These are phyloP conservation scores for Acipenser ruthenus DNA, from an alignment of 2,797 vertebrate genomes.

Conservation along the genomic window DNA sequence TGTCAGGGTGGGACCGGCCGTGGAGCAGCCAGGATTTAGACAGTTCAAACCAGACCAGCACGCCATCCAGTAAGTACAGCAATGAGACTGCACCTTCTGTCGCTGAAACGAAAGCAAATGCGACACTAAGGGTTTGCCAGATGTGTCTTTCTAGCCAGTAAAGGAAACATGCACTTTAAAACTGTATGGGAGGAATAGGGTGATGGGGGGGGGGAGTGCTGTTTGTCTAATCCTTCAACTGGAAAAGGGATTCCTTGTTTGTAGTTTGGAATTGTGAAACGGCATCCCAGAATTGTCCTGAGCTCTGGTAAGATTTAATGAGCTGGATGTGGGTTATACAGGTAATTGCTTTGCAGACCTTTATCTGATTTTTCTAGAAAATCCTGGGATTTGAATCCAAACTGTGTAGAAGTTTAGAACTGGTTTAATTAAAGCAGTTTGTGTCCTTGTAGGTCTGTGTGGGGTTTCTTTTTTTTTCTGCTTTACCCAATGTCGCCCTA, in stretches of 20 bases:
- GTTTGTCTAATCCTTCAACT: slow-evolving; percentile 18
- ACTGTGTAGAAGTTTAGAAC: neutral
- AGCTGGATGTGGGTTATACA: slow-evolving; percentile 3
- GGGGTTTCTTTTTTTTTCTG: slow-evolving; percentile 9
- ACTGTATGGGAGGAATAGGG: neutral
- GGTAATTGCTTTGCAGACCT: neutral
- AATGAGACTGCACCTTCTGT: neutral
- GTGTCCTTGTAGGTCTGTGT: slow-evolving; percentile 9
- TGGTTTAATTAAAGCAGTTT: neutral
- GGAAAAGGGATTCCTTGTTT: slow-evolving; percentile 3
- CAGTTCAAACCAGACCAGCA: slow-evolving; percentile 68
- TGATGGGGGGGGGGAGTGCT: slow-evolving; percentile 2
- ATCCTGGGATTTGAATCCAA: slow-evolving; percentile 4
- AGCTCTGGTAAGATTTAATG: neutral
- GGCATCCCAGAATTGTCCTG: neutral
- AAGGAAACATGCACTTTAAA: slow-evolving; percentile 16
- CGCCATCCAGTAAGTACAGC: slow-evolving; percentile 78
- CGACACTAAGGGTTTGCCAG: neutral
- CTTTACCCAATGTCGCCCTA: slow-evolving; percentile 35
- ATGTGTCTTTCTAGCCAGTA: neutral
- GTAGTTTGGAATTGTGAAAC: neutral
- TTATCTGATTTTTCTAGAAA: slow-evolving; percentile 16
- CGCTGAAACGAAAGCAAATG: neutral
- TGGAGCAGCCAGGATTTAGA: slow-evolving; percentile 93
- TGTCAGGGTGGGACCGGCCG: slow-evolving; percentile 90